Evolutionary conservation across 2,797 vertebrate genomes (phyloP).

Genomic region (Myotis myotis): DNA sequence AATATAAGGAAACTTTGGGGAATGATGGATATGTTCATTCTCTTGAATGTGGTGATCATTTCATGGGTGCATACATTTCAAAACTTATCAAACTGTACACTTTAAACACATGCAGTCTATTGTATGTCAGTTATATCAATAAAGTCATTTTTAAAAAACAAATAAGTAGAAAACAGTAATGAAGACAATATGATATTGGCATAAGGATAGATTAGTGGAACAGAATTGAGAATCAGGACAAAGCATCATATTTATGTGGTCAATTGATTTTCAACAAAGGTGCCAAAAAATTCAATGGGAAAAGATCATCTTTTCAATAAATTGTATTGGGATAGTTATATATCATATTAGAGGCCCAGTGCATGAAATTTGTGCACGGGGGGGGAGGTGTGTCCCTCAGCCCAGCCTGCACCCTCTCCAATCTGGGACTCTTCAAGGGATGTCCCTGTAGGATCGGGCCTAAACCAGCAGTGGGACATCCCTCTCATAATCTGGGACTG

Average conservation of each 20-base stretch:
- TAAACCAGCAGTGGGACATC: too few species aligned
- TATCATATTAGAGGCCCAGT: not conserved
- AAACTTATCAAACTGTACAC: not conserved
- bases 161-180: not conserved
- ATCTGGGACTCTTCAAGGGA: too few species aligned
- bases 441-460: too few species aligned
- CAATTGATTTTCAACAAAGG: not conserved
- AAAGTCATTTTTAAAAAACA: not conserved
- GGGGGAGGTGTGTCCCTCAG: too few species aligned
- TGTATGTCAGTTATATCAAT: not conserved
- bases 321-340: not conserved
- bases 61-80: not conserved
- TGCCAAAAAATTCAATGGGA: not conserved
- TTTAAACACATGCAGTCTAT: not conserved
- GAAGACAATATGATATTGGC: not conserved
- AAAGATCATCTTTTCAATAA: not conserved
- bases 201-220: not conserved
- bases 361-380: too few species aligned
- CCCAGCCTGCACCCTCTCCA: too few species aligned
- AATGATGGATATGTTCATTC: not conserved
- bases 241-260: not conserved
- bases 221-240: not conserved
- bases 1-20: not conserved
- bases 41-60: not conserved
- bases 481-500: too few species aligned